These are phyloP conservation scores for Chamaetylas fuelleborni DNA, from an alignment of 2,113 vertebrate genomes.

Conservation along the genomic window DNA sequence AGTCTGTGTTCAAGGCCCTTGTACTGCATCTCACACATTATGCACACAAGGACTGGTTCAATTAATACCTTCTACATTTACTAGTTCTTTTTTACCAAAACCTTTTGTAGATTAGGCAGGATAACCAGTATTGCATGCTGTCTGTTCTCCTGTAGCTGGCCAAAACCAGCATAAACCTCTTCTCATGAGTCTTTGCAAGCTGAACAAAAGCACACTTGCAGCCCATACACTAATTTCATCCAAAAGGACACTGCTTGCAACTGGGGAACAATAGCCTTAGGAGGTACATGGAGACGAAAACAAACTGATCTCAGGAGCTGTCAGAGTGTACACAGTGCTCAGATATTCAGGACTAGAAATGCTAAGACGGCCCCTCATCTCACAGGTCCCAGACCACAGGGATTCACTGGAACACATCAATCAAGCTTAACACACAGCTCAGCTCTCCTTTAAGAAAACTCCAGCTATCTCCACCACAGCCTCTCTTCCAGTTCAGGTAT, in stretches of 20 bases:
- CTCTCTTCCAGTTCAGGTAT: not conserved
- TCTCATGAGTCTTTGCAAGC: not conserved
- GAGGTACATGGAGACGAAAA: not conserved
- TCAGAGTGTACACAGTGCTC: not conserved
- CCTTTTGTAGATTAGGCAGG: not conserved
- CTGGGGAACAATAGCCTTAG: not conserved
- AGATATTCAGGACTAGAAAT: not conserved
- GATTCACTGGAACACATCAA: not conserved
- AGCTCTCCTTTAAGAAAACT: not conserved
- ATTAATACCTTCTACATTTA: not conserved
- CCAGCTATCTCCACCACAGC: not conserved
- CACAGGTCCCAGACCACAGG: not conserved
- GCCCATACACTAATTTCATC: not conserved
- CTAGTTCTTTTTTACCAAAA: not conserved
- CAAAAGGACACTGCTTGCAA: not conserved
- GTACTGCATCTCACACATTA: not conserved
- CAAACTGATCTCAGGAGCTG: not conserved
- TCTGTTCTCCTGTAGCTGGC: not conserved
- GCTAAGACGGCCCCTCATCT: not conserved
- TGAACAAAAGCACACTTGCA: not conserved
- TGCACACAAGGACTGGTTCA: not conserved
- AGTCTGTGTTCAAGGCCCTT: not conserved
- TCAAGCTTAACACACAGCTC: not conserved
- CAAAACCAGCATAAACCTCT: not conserved
- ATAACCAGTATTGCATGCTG: not conserved